Conservation (phyloP, 2,888 invertebrate genomes). For the Mechanitis mazaeus region DNA sequence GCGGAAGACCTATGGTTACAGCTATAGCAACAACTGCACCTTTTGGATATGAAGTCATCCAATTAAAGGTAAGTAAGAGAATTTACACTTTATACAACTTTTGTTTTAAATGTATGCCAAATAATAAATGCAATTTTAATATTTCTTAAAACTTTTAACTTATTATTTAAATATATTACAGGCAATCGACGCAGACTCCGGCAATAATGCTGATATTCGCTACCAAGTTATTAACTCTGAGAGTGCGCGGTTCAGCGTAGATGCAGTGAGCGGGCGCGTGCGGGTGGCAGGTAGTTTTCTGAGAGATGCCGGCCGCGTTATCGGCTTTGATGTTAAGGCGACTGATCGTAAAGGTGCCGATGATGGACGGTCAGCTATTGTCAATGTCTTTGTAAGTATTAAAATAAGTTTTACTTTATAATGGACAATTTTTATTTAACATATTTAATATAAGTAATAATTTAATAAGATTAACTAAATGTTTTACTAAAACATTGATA, state of each 20-base stretch:
- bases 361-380: conserved; percentile 88
- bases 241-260: conserved; percentile 85
- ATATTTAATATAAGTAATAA: no score
- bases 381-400: conserved; percentile 87
- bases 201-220: conserved; percentile 85
- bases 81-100: no score
- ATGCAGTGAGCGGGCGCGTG: conserved; percentile 85
- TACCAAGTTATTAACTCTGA: conserved; percentile 89
- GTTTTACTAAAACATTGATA: no score
- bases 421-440: no score
- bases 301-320: conserved; percentile 84
- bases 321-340: conserved; percentile 92
- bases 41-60: conserved; percentile 88
- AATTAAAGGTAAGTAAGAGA: conserved; percentile 76
- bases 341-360: conserved; percentile 88
- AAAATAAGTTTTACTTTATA: no score
- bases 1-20: conserved; percentile 86
- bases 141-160: not conserved
- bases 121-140: no score
- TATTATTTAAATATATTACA: no score
- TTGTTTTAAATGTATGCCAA: no score
- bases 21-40: conserved; percentile 88
- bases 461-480: no score
- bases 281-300: conserved; percentile 82
- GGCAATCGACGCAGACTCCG: conserved; percentile 86